Base-by-base conservation (phyloP, 1,140 invertebrate genomes). In the Triops cancriformis region DNA sequence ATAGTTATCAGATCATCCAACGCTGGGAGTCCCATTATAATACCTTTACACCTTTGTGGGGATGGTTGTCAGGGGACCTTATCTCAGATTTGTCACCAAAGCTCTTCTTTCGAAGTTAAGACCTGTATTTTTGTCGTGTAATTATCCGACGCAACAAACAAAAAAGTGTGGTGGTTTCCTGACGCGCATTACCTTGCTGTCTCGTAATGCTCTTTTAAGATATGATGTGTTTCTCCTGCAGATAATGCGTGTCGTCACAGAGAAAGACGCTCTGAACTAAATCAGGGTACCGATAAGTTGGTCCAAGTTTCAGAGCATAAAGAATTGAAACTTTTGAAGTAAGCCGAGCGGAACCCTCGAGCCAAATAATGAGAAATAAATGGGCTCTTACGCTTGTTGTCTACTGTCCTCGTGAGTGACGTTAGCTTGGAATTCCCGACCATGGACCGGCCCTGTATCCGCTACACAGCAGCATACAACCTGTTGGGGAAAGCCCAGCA, bases 301-400 rank as follows among this genome's bases (percentile, higher is more conserved):
- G n/a, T 64, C 0, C 51, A 23, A 23, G n/a, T 14, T 64, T 64
- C 6, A 1, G 23, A 64, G 31, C 31, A 37, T 37, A 64, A n/a
- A n/a, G 23, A 64, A 64, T 18, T 64, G 51, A 18, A 1, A 64
- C 23, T 18, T 64, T 18, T 14, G 14, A 64, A 64, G 51, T 18
- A 64, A n/a, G 51, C 51, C 51, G 51, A 64, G 51, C 51, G 23
- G 51, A 64, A 64, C 23, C 51, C 51, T 64, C 23, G 51, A 64
- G 51, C 10, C 51, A 64, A 64, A 64, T 64, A 64, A 64, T 64
- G 14, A 64, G 51, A 64, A 64, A 23, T 64, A 64, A 64, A 64
- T 37, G 31, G 31, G 31, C 14, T 64, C 51, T 64, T 64, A 23
- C 51, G 14, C 51, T 14, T 23, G 51, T 64, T 18, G 10, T 64